Base-by-base conservation (phyloP, 2,113 vertebrate species). In the Corvus hawaiiensis region DNA sequence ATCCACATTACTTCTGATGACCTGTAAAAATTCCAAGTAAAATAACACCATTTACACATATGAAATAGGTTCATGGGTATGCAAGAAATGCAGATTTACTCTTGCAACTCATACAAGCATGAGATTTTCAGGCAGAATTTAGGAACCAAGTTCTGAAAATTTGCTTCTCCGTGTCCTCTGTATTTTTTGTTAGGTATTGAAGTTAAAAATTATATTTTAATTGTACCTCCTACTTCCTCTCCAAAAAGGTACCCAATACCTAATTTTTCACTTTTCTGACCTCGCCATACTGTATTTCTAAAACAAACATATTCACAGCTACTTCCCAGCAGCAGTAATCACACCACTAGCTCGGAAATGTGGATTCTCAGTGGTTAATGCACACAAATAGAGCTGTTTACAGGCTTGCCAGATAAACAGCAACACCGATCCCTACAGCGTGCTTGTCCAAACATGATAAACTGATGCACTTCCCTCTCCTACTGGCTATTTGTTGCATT, bases 321-420 rank as follows among this genome's bases (percentile, higher is more conserved):
- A 26, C 72, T 84, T 94, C 82, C 52, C 82, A 91, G 79, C 64
- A 90, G 85, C 76, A 90, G 49, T 21, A 72, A 79, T 55, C 41
- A 69, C 51, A 39, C 30, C 27, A 37, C 78, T 89, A 82, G 61
- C 44, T 62, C 1, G 3, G 68, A 88, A 82, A 75, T 64, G 52
- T 77, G 43, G 49, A 46, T 92, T 91, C 77, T 77, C 24, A 24
- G 91, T 81, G 66, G 61, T 64, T 46, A 56, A 49, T 55, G 52
- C 43, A 74, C 78, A 79, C 78, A 79, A 91, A 95, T 9, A 94
- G 54, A 96, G 84, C 78, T 90, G 85, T 84, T 88, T 54, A 37
- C 56, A 84, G 72, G 7, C 43, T 74, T 91, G 80, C 79, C 83
- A 78, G 37, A 71, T 32, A 89, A 94, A 86, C 3, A 86, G 39